Evolutionary conservation across 2,113 vertebrate genomes (phyloP).

Genomic region (Lagopus muta): DNA sequence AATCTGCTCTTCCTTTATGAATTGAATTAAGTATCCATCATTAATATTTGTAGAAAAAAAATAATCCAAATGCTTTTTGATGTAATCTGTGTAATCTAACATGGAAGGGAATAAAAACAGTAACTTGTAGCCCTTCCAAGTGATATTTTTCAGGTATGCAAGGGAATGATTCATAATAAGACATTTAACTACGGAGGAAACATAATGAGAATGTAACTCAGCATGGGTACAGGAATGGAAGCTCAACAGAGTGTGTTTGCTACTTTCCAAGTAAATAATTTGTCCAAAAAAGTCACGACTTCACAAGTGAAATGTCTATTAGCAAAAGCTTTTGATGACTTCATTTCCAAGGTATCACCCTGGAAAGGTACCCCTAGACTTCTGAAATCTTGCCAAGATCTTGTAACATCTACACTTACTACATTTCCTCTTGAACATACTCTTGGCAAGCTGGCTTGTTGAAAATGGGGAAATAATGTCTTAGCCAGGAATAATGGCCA

Average conservation of each 20-base stretch:
- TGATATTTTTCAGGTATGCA: not conserved
- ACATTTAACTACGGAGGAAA: not conserved
- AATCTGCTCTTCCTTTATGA: not conserved
- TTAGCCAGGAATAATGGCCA: slow-evolving; percentile 1
- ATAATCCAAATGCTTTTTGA: not conserved
- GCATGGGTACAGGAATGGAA: not conserved
- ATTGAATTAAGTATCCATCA: not conserved
- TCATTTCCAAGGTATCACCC: not conserved
- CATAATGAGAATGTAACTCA: not conserved
- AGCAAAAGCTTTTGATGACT: not conserved
- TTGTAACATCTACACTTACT: not conserved
- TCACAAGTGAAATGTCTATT: not conserved
- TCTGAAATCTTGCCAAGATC: not conserved
- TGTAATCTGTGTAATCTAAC: not conserved
- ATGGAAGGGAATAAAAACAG: not conserved
- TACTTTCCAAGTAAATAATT: not conserved
- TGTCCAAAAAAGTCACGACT: not conserved
- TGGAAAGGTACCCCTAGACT: not conserved
- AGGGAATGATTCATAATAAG: not conserved
- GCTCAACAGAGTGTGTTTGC: not conserved
- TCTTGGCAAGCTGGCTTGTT: not conserved
- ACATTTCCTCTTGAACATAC: not conserved
- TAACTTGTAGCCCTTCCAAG: not conserved
- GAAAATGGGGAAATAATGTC: not conserved
- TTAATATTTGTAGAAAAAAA: not conserved